These are phyloP conservation scores for Chloropsis cyanopogon DNA, from an alignment of 2,113 vertebrate genomes.

Conservation along the genomic window DNA sequence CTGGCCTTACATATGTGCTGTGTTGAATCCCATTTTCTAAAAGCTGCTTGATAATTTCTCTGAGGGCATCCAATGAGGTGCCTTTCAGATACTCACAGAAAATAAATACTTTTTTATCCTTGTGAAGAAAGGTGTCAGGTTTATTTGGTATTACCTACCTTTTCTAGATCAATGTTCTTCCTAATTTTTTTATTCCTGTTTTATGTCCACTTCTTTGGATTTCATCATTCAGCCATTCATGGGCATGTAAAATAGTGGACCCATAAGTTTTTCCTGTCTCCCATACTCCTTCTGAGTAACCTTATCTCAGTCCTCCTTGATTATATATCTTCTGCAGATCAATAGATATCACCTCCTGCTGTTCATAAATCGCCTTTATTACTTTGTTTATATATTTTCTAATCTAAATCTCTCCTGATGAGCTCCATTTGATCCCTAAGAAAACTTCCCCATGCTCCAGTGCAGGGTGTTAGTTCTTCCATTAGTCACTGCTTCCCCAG, in stretches of 20 bases:
- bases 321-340: background rate
- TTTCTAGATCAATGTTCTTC: background rate
- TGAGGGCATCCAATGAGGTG: background rate
- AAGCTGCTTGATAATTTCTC: background rate
- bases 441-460: background rate
- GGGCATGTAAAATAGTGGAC: background rate
- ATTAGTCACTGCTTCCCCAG: background rate
- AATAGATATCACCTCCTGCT: background rate
- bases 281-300: background rate
- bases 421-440: background rate
- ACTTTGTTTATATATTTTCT: background rate
- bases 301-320: background rate
- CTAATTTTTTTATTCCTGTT: background rate
- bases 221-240: background rate
- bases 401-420: background rate
- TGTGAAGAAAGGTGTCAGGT: background rate
- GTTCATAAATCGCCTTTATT: background rate
- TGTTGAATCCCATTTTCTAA: background rate
- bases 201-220: background rate
- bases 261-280: background rate
- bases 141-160: background rate
- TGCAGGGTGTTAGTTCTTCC: background rate
- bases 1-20: rapidly evolving
- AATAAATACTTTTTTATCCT: background rate
- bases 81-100: background rate